These are phyloP conservation scores for Ceratina australensis DNA, from an alignment of 1,140 invertebrate species.

Conservation along the genomic window DNA sequence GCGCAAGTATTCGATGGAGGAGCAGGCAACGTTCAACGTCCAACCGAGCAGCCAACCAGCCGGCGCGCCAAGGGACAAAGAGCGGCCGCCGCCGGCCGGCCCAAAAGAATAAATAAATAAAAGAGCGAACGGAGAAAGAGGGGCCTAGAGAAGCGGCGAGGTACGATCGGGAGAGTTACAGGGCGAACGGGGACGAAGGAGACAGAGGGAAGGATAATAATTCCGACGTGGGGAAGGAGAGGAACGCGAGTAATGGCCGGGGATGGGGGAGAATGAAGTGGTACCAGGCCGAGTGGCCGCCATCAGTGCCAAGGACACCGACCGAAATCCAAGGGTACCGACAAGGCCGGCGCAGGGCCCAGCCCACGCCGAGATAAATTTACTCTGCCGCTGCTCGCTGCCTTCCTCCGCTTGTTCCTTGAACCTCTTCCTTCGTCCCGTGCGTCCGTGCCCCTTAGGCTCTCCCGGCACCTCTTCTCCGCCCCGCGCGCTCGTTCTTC, in stretches of 20 bases:
- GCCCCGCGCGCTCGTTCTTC: neutral
- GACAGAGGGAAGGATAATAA: constrained; percentile 28
- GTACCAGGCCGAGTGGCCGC: constrained; percentile 67
- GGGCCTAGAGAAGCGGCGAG: neutral
- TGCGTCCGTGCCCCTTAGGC: neutral
- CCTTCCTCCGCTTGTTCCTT: too few species aligned
- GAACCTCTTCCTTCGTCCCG: neutral
- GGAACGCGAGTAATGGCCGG: constrained; percentile 42
- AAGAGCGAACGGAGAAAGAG: constrained; percentile 53
- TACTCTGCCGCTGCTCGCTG: constrained; percentile 41
- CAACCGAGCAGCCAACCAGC: constrained; percentile 47
- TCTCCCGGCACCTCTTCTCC: neutral
- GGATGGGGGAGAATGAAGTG: constrained; percentile 65
- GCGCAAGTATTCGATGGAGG: constrained; percentile 67
- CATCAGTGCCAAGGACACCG: constrained; percentile 67
- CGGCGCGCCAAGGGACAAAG: constrained; percentile 72
- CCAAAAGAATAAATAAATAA: constrained; percentile 76
- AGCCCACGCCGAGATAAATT: constrained; percentile 60
- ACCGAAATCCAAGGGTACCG: constrained; percentile 65
- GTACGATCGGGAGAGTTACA: too few species aligned
- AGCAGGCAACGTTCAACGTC: constrained; percentile 63
- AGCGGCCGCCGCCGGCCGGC: constrained; percentile 70
- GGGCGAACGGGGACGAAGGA: too few species aligned
- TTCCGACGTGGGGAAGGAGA: constrained; percentile 18
- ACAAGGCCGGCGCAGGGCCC: constrained; percentile 59